Evolutionary conservation across 2,888 invertebrate species (phyloP).

Genomic region (Tetropium fuscum): DNA sequence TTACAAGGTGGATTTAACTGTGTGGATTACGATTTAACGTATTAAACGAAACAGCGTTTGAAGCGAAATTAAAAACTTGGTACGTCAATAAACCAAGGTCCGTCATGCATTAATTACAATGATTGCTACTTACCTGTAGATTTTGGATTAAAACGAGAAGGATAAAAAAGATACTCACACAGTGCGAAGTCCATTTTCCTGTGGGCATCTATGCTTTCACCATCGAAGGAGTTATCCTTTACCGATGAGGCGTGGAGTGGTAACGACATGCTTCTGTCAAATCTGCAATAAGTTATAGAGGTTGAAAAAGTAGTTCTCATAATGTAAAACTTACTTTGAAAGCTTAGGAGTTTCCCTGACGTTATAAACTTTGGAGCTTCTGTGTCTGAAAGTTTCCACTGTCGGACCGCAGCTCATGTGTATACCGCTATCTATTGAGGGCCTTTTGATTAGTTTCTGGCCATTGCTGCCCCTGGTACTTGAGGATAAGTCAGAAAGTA

Average conservation of each 20-base stretch:
- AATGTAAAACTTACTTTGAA: constrained; percentile 67
- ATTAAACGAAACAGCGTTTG: constrained; percentile 36
- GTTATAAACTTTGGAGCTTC: constrained; percentile 54
- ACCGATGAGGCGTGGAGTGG: constrained; percentile 70
- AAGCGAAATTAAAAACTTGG: constrained; percentile 48
- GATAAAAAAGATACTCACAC: too few species aligned
- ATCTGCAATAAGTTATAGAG: constrained; percentile 66
- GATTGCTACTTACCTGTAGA: constrained; percentile 47
- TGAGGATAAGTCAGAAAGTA: constrained; percentile 59
- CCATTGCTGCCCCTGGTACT: constrained; percentile 56
- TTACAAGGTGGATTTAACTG: constrained; percentile 5
- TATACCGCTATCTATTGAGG: constrained; percentile 84
- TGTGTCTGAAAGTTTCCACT: constrained; percentile 58
- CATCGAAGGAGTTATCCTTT: constrained; percentile 68
- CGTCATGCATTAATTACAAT: constrained; percentile 40
- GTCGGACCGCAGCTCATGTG: constrained; percentile 70
- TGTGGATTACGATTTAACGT: constrained; percentile 18
- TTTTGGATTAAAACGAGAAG: too few species aligned
- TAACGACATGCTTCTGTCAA: constrained; percentile 79
- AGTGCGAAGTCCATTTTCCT: constrained; percentile 87
- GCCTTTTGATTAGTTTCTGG: constrained; percentile 74
- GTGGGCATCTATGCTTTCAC: constrained; percentile 63
- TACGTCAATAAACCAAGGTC: constrained; percentile 40
- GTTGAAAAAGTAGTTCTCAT: background rate
- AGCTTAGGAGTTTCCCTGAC: constrained; percentile 63